These are phyloP conservation scores for Anastrepha obliqua DNA, from an alignment of 1,140 invertebrate genomes.

Conservation along the genomic window DNA sequence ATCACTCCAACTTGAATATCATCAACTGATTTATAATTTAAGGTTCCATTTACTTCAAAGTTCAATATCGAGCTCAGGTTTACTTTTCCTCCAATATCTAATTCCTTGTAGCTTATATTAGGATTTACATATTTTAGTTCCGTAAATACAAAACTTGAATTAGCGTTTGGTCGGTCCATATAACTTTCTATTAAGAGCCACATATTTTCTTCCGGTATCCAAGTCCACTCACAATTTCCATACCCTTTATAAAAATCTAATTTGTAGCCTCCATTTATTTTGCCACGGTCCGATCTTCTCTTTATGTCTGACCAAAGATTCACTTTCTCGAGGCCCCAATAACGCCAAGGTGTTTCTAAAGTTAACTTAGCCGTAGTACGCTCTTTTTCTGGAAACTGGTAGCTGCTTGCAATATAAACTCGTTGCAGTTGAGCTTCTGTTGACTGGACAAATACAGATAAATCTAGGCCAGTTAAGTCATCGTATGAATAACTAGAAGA, in stretches of 20 bases:
- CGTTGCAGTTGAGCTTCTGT: conserved; percentile 66
- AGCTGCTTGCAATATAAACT: conserved; percentile 66
- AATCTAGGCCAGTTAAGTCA: conserved; percentile 62
- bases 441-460: conserved; percentile 67
- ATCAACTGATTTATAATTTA: conserved; percentile 63
- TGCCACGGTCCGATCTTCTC: conserved; percentile 57
- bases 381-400: conserved; percentile 58
- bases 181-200: conserved; percentile 71
- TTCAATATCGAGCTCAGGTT: conserved; percentile 75
- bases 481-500: conserved; percentile 66
- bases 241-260: conserved; percentile 65
- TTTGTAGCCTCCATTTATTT: conserved; percentile 64
- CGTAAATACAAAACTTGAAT: conserved; percentile 64
- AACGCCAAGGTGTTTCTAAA: conserved; percentile 69
- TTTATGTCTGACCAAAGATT: conserved; percentile 64
- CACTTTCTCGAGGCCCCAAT: conserved; percentile 67
- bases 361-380: conserved; percentile 62
- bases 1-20: conserved; percentile 63
- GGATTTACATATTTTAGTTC: conserved; percentile 76
- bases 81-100: conserved; percentile 76
- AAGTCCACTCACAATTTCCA: conserved; percentile 68
- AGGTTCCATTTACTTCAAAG: conserved; percentile 74
- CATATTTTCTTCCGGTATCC: conserved; percentile 74
- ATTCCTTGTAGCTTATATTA: conserved; percentile 72
- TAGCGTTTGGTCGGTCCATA: conserved; percentile 66